phyloP scores from a whole-genome alignment of 2,888 invertebrate genomes.

The Eupithecia exiguata region DNA sequence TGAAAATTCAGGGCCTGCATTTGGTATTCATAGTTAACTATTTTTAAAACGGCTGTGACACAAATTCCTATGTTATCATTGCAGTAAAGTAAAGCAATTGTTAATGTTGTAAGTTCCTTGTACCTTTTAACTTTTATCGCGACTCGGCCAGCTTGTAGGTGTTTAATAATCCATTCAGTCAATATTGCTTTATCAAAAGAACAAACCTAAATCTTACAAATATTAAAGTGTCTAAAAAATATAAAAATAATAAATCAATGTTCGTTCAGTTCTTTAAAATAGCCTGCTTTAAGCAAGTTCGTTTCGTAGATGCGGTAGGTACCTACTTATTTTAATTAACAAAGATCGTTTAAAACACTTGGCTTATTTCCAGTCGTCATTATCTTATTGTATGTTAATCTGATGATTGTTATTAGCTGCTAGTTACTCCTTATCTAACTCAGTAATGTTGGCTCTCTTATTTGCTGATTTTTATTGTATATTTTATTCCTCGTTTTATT shows the following conservation, averaged over 20 bases:
- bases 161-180: not conserved
- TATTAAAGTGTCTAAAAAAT: not conserved
- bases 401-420: not conserved
- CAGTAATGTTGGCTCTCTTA: not conserved
- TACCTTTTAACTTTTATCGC: conserved; percentile 10
- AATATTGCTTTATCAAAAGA: not conserved
- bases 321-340: conserved; percentile 17
- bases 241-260: not conserved
- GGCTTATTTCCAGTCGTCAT: conserved; percentile 31
- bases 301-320: not conserved
- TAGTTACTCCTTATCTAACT: not conserved
- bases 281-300: not conserved
- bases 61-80: conserved; percentile 30
- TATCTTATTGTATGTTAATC: conserved; percentile 47
- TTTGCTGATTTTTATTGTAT: not conserved
- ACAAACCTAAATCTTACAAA: not conserved
- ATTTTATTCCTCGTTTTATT: not conserved
- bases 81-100: conserved; percentile 23
- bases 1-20: conserved; percentile 33
- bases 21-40: conserved; percentile 7
- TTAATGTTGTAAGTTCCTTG: not conserved
- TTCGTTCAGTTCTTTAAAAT: not conserved
- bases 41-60: conserved; percentile 19
- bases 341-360: conserved; percentile 29
- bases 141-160: not conserved